phyloP scores from a whole-genome alignment of 2,888 invertebrate species.

The Macropis europaea region DNA sequence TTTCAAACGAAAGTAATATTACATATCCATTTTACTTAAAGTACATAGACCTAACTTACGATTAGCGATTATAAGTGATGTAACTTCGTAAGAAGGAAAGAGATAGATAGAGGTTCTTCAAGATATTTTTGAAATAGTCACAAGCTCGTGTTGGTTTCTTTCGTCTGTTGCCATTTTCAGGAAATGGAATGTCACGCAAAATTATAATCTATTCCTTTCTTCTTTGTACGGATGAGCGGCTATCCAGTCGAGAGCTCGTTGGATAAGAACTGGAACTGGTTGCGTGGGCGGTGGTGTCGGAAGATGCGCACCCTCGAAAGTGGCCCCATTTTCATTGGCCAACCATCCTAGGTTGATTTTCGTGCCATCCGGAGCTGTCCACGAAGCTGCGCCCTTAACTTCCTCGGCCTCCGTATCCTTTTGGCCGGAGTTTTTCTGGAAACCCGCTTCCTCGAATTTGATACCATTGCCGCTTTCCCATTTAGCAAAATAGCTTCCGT shows the following conservation, averaged over 20 bases:
- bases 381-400: constrained; percentile 74
- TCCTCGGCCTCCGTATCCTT: constrained; percentile 74
- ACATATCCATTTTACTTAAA: too few relatives aligned
- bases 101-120: background rate
- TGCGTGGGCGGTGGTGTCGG: constrained; percentile 78
- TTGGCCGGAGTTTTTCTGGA: constrained; percentile 72
- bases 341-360: constrained; percentile 75
- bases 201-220: constrained; percentile 57
- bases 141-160: background rate
- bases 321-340: constrained; percentile 79
- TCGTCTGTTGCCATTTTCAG: background rate
- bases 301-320: constrained; percentile 77
- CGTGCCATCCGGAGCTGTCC: constrained; percentile 78
- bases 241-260: constrained; percentile 74
- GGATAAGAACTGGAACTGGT: constrained; percentile 75
- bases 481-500: constrained; percentile 66
- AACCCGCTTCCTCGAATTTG: constrained; percentile 76
- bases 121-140: background rate
- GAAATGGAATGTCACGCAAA: background rate
- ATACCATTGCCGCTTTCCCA: constrained; percentile 79
- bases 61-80: too few relatives aligned
- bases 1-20: too few relatives aligned
- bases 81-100: background rate
- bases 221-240: constrained; percentile 71
- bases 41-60: too few relatives aligned